Evolutionary conservation across 2,113 vertebrate genomes (phyloP).

Genomic region (Crotophaga sulcirostris): DNA sequence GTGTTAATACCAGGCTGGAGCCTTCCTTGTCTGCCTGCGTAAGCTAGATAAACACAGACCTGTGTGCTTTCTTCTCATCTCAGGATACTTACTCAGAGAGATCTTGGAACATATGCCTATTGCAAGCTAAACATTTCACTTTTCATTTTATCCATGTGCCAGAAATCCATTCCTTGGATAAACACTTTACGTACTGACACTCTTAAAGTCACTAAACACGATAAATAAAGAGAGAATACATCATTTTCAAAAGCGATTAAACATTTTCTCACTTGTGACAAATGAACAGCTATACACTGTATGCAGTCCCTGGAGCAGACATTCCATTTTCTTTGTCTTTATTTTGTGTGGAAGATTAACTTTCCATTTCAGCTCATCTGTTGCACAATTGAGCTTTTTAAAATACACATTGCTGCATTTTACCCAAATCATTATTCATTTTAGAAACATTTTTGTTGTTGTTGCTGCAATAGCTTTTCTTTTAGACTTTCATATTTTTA

Average conservation of each 20-base stretch:
- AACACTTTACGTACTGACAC: conserved; percentile 80
- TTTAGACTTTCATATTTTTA: neutral
- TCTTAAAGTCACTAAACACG: conserved; percentile 77
- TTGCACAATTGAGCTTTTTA: conserved; percentile 65
- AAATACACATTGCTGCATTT: conserved; percentile 54
- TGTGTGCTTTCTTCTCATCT: conserved; percentile 77
- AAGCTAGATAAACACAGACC: conserved; percentile 88
- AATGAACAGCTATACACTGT: conserved; percentile 67
- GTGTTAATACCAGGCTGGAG: conserved; percentile 90
- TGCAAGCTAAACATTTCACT: conserved; percentile 78
- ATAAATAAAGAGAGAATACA: conserved; percentile 76
- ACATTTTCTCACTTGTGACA: conserved; percentile 76
- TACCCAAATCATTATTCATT: conserved; percentile 47
- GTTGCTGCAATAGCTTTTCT: neutral
- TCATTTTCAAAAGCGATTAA: conserved; percentile 73
- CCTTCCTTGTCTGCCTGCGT: conserved; percentile 82
- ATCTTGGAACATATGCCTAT: conserved; percentile 76
- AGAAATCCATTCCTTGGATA: conserved; percentile 79
- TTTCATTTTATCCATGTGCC: conserved; percentile 79
- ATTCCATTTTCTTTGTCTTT: conserved; percentile 63
- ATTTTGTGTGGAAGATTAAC: conserved; percentile 71
- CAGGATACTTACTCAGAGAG: conserved; percentile 72
- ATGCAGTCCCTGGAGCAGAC: conserved; percentile 49
- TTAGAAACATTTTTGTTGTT: conserved; percentile 24
- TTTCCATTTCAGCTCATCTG: conserved; percentile 72